Percentiles rank a stretch among this genome's conserved stretches.
Conservation (phyloP, 2,888 invertebrate genomes). For the Torymus auratus region DNA sequence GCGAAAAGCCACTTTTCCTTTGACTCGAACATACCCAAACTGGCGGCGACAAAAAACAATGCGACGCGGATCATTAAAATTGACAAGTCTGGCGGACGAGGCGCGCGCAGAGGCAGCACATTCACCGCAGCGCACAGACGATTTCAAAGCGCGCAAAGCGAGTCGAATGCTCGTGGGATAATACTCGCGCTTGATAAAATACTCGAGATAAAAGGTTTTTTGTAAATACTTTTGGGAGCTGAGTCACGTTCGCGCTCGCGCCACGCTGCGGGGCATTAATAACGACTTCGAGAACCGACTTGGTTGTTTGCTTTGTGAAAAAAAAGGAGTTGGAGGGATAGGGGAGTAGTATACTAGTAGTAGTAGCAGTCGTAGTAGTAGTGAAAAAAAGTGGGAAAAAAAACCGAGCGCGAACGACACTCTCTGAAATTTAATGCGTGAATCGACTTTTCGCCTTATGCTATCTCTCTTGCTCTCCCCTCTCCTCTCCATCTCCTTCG, state of each 20-base stretch:
- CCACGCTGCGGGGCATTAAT: slow-evolving; percentile 54
- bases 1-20: too few species aligned
- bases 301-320: slow-evolving; percentile 52
- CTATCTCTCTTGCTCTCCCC: not conserved
- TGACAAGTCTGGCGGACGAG: slow-evolving; percentile 4
- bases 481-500: not conserved
- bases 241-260: slow-evolving; percentile 48
- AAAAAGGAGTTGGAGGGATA: not conserved
- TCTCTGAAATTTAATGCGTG: slow-evolving; percentile 50
- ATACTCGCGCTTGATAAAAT: slow-evolving; percentile 46
- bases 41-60: not conserved
- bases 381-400: slow-evolving; percentile 8
- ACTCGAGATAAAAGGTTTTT: slow-evolving; percentile 53
- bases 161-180: slow-evolving; percentile 16
- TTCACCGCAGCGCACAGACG: too few species aligned
- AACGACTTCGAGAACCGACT: slow-evolving; percentile 52
- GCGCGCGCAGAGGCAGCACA: too few species aligned
- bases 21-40: too few species aligned
- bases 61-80: slow-evolving; percentile 20
- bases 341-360: not conserved
- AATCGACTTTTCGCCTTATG: slow-evolving; percentile 41
- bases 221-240: slow-evolving; percentile 53
- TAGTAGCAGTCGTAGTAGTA: too few species aligned
- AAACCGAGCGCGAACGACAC: slow-evolving; percentile 37
- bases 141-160: not conserved